These are phyloP conservation scores for Hyperoplus lanceolatus DNA, from an alignment of 2,797 vertebrate genomes.

Conservation along the genomic window DNA sequence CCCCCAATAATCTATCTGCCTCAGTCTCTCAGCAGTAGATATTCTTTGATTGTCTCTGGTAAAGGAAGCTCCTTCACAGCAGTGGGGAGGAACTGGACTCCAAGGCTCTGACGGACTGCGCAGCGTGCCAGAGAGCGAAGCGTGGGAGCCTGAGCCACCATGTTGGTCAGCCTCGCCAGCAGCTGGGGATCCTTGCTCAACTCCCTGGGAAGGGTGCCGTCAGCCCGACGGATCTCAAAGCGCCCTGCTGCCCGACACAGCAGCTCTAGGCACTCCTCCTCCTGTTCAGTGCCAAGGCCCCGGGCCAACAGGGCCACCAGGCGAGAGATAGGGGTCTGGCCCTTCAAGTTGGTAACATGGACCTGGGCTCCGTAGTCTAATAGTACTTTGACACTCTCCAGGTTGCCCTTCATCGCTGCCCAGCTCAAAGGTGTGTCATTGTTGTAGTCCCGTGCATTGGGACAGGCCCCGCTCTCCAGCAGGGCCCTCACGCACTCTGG, in stretches of 20 bases:
- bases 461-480: constrained; percentile 91
- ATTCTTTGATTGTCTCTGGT: constrained; percentile 93
- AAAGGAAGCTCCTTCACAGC: constrained; percentile 94
- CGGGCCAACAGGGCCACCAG: constrained; percentile 92
- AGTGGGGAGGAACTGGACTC: constrained; percentile 90
- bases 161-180: constrained; percentile 88
- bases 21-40: constrained; percentile 90
- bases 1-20: constrained; percentile 5
- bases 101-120: constrained; percentile 90
- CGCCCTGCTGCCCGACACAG: constrained; percentile 91
- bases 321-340: constrained; percentile 94
- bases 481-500: constrained; percentile 92
- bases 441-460: constrained; percentile 94
- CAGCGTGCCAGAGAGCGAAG: constrained; percentile 92
- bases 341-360: constrained; percentile 93
- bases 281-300: constrained; percentile 93
- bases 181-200: constrained; percentile 92
- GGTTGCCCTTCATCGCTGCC: constrained; percentile 98
- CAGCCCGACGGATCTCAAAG: constrained; percentile 89
- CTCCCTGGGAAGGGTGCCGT: constrained; percentile 92
- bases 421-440: constrained; percentile 96
- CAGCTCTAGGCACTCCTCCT: constrained; percentile 95
- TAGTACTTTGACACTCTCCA: constrained; percentile 94
- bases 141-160: constrained; percentile 90
- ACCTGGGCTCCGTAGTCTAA: constrained; percentile 94